A percentile compares a stretch with the other conserved stretches of the same genome.
Evolutionary conservation across 2,113 vertebrate genomes (phyloP).

Genomic region (Callaeas wilsoni): DNA sequence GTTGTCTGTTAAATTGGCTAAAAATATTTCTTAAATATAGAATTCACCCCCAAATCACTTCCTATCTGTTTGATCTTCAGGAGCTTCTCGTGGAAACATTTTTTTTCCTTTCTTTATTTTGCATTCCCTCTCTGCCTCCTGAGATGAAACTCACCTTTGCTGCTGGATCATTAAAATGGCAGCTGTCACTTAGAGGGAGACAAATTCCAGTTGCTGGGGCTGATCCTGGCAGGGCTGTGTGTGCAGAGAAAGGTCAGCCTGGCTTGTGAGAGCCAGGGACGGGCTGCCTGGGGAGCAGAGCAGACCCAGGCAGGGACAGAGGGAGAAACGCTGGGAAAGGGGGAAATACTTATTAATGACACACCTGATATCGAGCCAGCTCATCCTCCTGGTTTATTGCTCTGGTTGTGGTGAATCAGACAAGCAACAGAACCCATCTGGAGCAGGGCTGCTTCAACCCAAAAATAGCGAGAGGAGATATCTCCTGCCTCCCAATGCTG

Average conservation of each 20-base stretch:
- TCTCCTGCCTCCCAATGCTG: background rate
- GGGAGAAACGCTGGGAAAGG: background rate
- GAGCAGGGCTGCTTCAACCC: background rate
- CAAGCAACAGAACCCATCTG: accelerated
- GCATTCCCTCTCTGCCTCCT: background rate
- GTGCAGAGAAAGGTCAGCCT: background rate
- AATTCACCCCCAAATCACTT: constrained; percentile 17
- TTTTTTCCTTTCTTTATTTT: background rate
- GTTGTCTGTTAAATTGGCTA: constrained; percentile 35
- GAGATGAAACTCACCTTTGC: constrained; percentile 14
- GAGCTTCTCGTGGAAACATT: background rate
- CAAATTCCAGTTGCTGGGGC: background rate
- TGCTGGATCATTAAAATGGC: constrained; percentile 29
- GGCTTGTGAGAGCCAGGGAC: background rate
- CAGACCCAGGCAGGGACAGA: background rate
- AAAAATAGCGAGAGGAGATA: background rate
- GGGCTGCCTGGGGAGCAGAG: background rate
- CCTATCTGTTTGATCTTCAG: constrained; percentile 27
- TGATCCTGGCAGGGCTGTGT: background rate
- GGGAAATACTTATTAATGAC: background rate
- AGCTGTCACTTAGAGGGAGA: constrained; percentile 44
- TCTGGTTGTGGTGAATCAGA: background rate
- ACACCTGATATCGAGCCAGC: background rate
- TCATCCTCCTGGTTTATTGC: background rate
- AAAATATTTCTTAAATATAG: constrained; percentile 24